These are phyloP conservation scores for Eristalis tenax DNA, from an alignment of 2,888 invertebrate species.

Conservation along the genomic window DNA sequence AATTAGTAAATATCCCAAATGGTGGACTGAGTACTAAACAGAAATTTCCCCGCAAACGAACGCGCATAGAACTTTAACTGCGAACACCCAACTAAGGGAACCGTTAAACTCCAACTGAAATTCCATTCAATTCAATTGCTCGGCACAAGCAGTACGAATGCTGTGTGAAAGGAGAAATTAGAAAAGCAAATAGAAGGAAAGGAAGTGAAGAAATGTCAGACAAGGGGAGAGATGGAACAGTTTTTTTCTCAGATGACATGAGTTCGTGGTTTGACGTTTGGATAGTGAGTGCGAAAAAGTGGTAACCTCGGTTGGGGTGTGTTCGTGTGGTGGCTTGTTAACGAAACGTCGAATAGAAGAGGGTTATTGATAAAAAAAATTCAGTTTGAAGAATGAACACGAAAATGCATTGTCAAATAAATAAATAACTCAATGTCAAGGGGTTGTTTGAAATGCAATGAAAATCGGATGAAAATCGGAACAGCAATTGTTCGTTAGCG, in stretches of 20 bases:
- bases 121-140: conserved; percentile 52
- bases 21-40: conserved; percentile 5
- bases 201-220: conserved; percentile 33
- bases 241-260: neutral
- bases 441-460: no score
- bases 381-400: neutral
- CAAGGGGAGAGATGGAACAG: no score
- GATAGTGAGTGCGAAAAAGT: neutral
- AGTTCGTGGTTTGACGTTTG: neutral
- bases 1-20: conserved; percentile 8
- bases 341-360: neutral
- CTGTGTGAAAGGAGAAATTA: conserved; percentile 6
- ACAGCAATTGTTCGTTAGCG: no score
- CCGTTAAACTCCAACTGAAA: conserved; percentile 70
- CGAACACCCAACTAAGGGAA: conserved; percentile 41
- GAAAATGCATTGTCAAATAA: neutral
- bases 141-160: conserved; percentile 41
- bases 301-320: neutral
- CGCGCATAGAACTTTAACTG: conserved; percentile 13
- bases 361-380: no score
- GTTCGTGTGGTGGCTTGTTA: conserved; percentile 22
- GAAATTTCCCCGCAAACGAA: conserved; percentile 7
- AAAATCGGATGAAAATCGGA: no score
- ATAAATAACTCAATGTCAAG: neutral
- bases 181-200: conserved; percentile 13